A percentile compares a stretch with the other conserved stretches of the same genome.
phyloP scores from a whole-genome alignment of 2,113 vertebrate species.

The Sander lucioperca region DNA sequence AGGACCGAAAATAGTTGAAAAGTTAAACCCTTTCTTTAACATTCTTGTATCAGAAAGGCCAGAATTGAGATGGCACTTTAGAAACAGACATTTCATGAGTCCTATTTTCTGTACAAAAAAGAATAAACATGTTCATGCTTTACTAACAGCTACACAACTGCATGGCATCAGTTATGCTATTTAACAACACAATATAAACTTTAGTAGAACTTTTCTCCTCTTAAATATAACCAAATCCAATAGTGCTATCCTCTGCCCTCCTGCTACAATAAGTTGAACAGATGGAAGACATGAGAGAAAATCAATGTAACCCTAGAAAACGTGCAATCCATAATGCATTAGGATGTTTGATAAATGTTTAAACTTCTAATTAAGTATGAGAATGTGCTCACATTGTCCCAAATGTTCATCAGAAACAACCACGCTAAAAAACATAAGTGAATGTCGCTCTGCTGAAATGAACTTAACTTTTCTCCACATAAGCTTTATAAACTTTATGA shows the following conservation, averaged over 20 bases:
- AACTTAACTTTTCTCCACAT: not conserved
- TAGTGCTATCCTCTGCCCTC: constrained; percentile 50
- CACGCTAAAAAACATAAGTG: not conserved
- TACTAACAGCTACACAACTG: constrained; percentile 18
- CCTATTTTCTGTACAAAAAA: constrained; percentile 8
- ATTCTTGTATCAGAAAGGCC: constrained; percentile 19
- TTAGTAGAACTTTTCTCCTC: not conserved
- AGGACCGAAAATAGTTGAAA: not conserved
- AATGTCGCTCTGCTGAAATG: not conserved
- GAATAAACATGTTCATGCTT: not conserved
- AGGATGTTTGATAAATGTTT: not conserved
- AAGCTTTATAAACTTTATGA: not conserved
- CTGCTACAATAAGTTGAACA: constrained; percentile 46
- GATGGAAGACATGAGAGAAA: constrained; percentile 51
- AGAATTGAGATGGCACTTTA: constrained; percentile 28
- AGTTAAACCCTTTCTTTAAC: not conserved
- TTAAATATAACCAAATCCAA: constrained; percentile 32
- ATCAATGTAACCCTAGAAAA: not conserved
- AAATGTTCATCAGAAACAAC: not conserved
- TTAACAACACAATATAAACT: constrained; percentile 14
- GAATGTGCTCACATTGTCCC: not conserved
- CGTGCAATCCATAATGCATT: constrained; percentile 1
- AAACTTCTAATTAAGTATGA: not conserved
- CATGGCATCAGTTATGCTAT: constrained; percentile 6
- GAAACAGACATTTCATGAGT: constrained; percentile 18